A percentile compares a stretch with the other conserved stretches of the same genome.
Evolutionary conservation across 1,140 invertebrate genomes (phyloP).

Genomic region (Arctopsyche grandis): DNA sequence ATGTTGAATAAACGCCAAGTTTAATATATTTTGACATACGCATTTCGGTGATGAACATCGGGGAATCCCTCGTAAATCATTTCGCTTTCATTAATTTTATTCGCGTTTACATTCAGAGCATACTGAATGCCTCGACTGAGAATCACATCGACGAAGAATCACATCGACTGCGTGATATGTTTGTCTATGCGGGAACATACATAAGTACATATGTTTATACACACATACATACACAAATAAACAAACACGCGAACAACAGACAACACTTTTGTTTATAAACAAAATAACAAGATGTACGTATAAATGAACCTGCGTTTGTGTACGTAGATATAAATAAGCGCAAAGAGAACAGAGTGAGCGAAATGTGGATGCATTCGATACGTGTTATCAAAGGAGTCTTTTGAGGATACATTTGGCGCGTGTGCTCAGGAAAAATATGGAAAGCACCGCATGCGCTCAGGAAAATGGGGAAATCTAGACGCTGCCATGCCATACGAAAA

Average conservation of each 20-base stretch:
- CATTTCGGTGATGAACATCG: not conserved
- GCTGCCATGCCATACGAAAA: not conserved
- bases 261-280: not conserved
- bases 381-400: slow-evolving; percentile 19
- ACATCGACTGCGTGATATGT: no score
- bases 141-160: no score
- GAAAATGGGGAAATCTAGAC: slow-evolving; percentile 8
- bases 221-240: no score
- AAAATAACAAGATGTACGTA: not conserved
- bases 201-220: no score
- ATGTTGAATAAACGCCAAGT: not conserved
- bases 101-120: not conserved
- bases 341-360: not conserved
- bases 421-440: not conserved
- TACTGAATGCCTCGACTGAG: not conserved
- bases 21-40: not conserved
- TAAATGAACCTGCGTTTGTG: no score
- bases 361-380: slow-evolving; percentile 3
- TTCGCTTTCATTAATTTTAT: slow-evolving; percentile 26
- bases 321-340: no score
- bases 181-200: no score
- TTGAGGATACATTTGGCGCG: not conserved
- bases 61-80: slow-evolving; percentile 26
- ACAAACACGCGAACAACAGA: no score
- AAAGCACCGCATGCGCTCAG: not conserved